Conservation (phyloP, 1,140 invertebrate species). For the Drosophila ambigua region DNA sequence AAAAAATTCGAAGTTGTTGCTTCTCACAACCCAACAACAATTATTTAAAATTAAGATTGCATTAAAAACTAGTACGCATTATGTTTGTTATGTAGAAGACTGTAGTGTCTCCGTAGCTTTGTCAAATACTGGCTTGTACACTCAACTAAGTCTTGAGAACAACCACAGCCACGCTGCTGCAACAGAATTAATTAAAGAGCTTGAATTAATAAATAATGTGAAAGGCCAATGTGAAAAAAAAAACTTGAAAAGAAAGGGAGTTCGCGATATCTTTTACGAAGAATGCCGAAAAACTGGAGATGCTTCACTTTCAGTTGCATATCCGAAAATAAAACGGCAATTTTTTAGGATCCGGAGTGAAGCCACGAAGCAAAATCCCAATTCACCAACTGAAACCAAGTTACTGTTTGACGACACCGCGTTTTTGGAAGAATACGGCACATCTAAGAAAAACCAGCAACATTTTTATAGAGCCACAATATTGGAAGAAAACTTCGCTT, state of each 20-base stretch:
- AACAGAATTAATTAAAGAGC: too few relatives aligned
- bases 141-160: conserved; percentile 2
- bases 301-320: neutral
- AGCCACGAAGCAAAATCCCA: neutral
- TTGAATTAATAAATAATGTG: too few relatives aligned
- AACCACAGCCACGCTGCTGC: conserved; percentile 11
- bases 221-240: neutral
- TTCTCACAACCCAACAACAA: too few relatives aligned
- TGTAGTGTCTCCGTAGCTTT: neutral
- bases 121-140: neutral
- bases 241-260: neutral
- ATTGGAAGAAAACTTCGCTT: too few relatives aligned
- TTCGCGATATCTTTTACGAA: conserved; percentile 8
- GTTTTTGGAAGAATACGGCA: neutral
- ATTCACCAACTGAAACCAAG: neutral
- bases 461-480: too few relatives aligned
- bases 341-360: neutral
- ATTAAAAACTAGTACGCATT: too few relatives aligned
- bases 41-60: too few relatives aligned
- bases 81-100: too few relatives aligned
- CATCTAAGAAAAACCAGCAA: too few relatives aligned
- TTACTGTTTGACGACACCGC: conserved; percentile 6
- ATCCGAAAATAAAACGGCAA: neutral
- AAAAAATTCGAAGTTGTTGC: too few relatives aligned
- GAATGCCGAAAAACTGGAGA: conserved; percentile 2